Evolutionary conservation across 2,113 vertebrate species (phyloP).

Genomic region (Patagioenas fasciata): DNA sequence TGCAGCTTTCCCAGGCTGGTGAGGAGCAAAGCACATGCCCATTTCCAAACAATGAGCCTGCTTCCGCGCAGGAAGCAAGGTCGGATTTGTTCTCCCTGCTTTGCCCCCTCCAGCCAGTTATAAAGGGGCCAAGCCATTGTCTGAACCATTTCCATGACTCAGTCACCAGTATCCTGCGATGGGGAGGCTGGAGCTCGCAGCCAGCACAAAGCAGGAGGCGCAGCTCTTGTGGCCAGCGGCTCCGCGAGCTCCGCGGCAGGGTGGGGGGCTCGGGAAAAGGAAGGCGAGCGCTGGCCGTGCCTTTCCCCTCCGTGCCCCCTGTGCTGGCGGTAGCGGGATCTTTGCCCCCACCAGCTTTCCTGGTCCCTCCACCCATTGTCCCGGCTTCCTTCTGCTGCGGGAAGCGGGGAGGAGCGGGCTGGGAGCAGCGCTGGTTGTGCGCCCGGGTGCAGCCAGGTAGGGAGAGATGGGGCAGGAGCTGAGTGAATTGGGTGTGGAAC

Average conservation of each 20-base stretch:
- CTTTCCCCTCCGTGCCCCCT: background rate
- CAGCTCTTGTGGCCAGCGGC: background rate
- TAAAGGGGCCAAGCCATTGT: constrained; percentile 67
- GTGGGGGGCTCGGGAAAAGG: constrained; percentile 32
- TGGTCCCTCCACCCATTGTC: constrained; percentile 20
- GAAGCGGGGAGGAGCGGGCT: background rate
- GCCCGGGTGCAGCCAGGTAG: background rate
- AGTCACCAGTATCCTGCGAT: constrained; percentile 35
- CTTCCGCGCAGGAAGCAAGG: constrained; percentile 74
- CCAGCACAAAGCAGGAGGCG: background rate
- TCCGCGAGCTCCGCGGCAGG: background rate
- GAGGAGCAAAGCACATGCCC: constrained; percentile 42
- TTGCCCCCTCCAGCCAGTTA: constrained; percentile 61
- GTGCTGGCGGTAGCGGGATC: background rate
- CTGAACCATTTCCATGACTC: constrained; percentile 66
- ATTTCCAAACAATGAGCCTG: constrained; percentile 59
- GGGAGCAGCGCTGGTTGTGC: background rate
- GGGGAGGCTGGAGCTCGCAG: background rate
- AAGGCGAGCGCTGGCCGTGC: background rate
- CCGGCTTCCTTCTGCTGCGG: background rate
- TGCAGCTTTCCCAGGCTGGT: constrained; percentile 39
- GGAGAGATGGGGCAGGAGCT: background rate
- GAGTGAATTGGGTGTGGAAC: background rate
- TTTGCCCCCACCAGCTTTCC: background rate
- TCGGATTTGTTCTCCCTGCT: constrained; percentile 48